Base-by-base conservation (phyloP, 2,888 invertebrate species). In the Conops quadrifasciatus region DNA sequence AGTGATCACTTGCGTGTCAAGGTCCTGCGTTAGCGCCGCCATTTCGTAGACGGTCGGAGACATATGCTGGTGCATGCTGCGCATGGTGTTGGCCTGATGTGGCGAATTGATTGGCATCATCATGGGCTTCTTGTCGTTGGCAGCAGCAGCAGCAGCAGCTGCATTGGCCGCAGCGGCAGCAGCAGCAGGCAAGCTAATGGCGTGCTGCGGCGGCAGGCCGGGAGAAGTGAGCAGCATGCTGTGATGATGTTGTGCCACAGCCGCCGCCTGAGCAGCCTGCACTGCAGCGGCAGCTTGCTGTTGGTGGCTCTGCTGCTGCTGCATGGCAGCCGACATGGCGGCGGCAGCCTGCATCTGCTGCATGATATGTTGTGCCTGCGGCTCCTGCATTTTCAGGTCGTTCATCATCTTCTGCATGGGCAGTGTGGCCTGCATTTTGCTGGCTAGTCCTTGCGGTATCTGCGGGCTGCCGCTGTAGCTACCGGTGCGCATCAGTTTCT, bases 41-140 rank as follows among this genome's bases (percentile, higher is more conserved):
- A 97, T 96, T 87, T 98, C 97, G 85, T 97, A 96, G 19, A 97
- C 97, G 79, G 96, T 96, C n/a, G 96, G 95, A 51, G 95, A 94
- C 87, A 94, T 93, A 81, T 94, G 94, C 75, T 93, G 93, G 81
- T 93, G 93, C 77, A 94, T 89, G 73, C 88, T 90, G 47, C 94
- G 89, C 88, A 94, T 89, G 1, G 90, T 89, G 21, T 90, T 89
- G 60, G 89, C 89, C 80, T 90, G 91, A 80, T 90, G 92, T 21
- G 92, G 90, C 21, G 90, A 90, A 75, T 88, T 88, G 63, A 89
- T 87, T 71, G 88, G 89, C 64, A 91, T 90, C 77, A 89, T 88
- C 75, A 88, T 88, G 16, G 88, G 88, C 74, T 89, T 89, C 72
- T 89, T 86, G 77, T 89, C 89, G 74, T 80, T 82, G 49, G 69